These are phyloP conservation scores for Trachelus iudaicus DNA, from an alignment of 2,888 invertebrate genomes.

Conservation along the genomic window DNA sequence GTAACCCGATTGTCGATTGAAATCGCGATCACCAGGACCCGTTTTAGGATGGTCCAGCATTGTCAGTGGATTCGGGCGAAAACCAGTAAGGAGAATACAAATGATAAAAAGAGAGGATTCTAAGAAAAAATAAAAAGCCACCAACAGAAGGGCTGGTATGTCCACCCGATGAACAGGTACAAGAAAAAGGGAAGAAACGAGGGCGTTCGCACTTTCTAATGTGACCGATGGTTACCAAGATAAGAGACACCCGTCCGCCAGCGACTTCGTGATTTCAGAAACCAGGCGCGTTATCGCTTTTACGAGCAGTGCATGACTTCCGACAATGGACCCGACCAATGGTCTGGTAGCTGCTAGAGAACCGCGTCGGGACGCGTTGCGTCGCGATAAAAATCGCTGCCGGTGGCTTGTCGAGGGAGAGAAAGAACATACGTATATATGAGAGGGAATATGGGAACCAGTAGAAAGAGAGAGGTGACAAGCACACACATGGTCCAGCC, in stretches of 20 bases:
- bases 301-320: constrained; percentile 49
- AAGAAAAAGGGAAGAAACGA: neutral
- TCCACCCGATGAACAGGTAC: neutral
- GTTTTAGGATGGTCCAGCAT: neutral
- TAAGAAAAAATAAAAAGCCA: neutral
- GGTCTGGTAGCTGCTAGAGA: constrained; percentile 13
- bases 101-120: neutral
- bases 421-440: neutral
- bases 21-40: neutral
- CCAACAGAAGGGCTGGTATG: neutral
- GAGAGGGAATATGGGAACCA: neutral
- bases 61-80: neutral
- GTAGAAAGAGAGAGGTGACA: neutral
- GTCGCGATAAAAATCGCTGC: neutral
- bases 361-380: neutral
- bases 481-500: neutral
- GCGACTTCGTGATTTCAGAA: constrained; percentile 37
- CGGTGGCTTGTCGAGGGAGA: neutral
- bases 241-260: neutral
- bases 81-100: neutral
- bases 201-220: neutral
- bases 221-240: neutral
- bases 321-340: constrained; percentile 40
- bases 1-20: neutral
- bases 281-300: constrained; percentile 32